Base-by-base conservation (phyloP, 2,888 invertebrate genomes). In the Leptogaster cylindrica region DNA sequence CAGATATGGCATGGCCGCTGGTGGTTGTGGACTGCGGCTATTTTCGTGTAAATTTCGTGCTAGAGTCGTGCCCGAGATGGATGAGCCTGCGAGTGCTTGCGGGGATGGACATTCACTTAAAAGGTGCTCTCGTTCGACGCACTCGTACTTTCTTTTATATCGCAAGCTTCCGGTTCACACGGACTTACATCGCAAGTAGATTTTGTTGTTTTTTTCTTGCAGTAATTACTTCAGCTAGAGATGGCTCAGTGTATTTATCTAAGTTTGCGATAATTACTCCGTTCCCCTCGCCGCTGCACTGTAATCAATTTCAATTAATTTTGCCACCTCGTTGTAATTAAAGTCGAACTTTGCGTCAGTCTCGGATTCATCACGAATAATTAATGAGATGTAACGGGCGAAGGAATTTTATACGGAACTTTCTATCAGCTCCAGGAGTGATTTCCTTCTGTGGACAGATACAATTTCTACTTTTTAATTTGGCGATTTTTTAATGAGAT, bases 301-400 rank as follows among this genome's bases (percentile, higher is more conserved):
- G 67, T 64, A 69, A 69, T 69, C 69, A 69, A 65, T 67, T 69
- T 67, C 67, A 69, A 69, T 69, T 69, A 69, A 69, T 67, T 69
- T 55, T 61, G 55, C 61, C 52, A 65, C 61, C 61, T 44, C 20
- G 61, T 44, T 44, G 61, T 61, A 44, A 44, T 61, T 61, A 44
- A 61, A 31, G 5, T 28, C 28, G 44, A 61, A 16, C 28, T 52
- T 44, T 61, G 44, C 61, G 44, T 61, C 44, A 27, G 31, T 12
- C 36, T 55, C 20, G 55, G 39, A 36, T 55, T 55, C 55, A 2
- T 55, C 39, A 12, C 36, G 55, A 55, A 55, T 55, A 55, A 55
- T 55, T 55, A 55, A 55, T 55, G 55, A 55, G 55, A 55, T 16
- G 55, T 36, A 36, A 55, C 55, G 36, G 36, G 18, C 14, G 10